Percentiles rank a stretch among this genome's conserved stretches.
These are phyloP conservation scores for Spatulosminthurus flaviceps DNA, from an alignment of 2,888 invertebrate genomes.

Conservation along the genomic window DNA sequence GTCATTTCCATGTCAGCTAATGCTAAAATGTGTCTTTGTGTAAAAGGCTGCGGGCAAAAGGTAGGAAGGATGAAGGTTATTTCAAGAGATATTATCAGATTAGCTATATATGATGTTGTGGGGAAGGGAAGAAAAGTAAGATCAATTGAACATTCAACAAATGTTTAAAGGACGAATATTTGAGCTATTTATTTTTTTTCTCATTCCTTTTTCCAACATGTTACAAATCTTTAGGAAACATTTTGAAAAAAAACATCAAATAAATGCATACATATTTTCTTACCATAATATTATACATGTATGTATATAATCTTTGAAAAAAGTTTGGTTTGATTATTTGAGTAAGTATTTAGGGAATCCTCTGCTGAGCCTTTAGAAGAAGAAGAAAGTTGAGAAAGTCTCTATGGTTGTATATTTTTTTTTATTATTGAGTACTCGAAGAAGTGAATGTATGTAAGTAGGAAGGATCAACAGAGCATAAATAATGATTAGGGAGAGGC, in stretches of 20 bases:
- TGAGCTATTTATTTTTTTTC: not conserved
- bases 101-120: too few species aligned
- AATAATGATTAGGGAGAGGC: slow-evolving; percentile 27
- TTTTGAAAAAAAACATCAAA: too few species aligned
- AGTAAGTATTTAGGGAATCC: not conserved
- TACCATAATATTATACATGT: too few species aligned
- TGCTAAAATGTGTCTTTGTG: not conserved
- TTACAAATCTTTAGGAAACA: too few species aligned
- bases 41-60: too few species aligned
- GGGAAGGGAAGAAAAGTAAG: too few species aligned
- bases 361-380: not conserved
- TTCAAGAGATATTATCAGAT: too few species aligned
- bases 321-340: too few species aligned
- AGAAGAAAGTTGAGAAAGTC: not conserved
- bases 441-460: not conserved
- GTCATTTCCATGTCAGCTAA: not conserved
- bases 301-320: too few species aligned
- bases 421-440: not conserved
- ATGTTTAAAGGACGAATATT: not conserved
- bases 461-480: slow-evolving; percentile 25
- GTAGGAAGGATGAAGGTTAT: too few species aligned
- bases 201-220: not conserved
- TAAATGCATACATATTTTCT: too few species aligned
- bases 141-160: too few species aligned
- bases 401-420: not conserved